Base-by-base conservation (phyloP, 2,113 vertebrate species). In the Meriones unguiculatus region DNA sequence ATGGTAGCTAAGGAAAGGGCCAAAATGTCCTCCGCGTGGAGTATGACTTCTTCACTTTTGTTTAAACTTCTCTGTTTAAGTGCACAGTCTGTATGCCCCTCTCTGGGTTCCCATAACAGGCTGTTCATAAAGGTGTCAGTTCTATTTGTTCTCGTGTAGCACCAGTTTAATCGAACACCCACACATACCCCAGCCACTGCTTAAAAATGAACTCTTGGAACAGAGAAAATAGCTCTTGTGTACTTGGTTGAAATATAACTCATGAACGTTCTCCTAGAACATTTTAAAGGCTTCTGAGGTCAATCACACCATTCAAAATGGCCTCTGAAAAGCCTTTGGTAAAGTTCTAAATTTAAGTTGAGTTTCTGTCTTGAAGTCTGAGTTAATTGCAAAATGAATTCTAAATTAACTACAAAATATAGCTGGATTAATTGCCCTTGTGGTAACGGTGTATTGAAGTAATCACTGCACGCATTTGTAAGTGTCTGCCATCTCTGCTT, bases 401-500 rank as follows among this genome's bases (percentile, higher is more conserved):
- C 30, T 70, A 75, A 81, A 67, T 81, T 91, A 57, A 81, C 80
- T 65, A 54, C 50, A 80, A 91, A 38, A 25, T 52, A 9, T 67
- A 91, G 38, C 90, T 77, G 59, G 88, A n/a, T 30, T 20, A 65
- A 24, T 57, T 82, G 54, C 13, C 78, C 35, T 89, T 50, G 20
- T 38, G 32, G 32, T 70, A 91, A 8, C 28, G 89, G 62, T 64
- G 46, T 18, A 73, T 89, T 70, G 59, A 38, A 73, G 87, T 30
- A 69, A 30, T 52, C 46, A 70, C 32, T 22, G 25, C 38, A 54
- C 28, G 70, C 57, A 64, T 89, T 77, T 77, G 2, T 86, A 94
- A 84, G 76, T 94, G 50, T 80, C 52, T n/a, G 1, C 28, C 35
- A 64, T 91, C 87, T 81, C 76, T 86, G 52, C n/a, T 97, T 78